phyloP scores from a whole-genome alignment of 1,140 invertebrate genomes.

The Aphaenogaster rudis region DNA sequence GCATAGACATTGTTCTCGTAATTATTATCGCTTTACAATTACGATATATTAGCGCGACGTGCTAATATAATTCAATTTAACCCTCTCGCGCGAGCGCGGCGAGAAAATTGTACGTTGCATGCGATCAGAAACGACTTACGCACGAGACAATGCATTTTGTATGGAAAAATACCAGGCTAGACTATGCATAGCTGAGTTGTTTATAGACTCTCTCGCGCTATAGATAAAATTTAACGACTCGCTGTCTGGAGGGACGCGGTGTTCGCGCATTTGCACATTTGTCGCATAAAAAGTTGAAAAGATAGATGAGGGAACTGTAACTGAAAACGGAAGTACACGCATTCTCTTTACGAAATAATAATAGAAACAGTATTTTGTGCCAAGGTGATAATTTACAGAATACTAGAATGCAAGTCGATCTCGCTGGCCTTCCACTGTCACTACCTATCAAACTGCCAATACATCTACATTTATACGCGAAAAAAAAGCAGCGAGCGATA shows the following conservation, averaged over 20 bases:
- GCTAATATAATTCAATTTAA: conserved; percentile 33
- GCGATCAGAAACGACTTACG: background rate
- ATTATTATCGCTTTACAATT: conserved; percentile 19
- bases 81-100: background rate
- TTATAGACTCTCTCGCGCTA: background rate
- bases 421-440: background rate
- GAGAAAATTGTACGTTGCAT: conserved; percentile 1
- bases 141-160: background rate
- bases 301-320: background rate
- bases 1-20: background rate
- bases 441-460: background rate
- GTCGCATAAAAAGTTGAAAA: background rate
- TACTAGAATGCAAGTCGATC: background rate
- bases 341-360: background rate
- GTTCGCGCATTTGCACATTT: background rate
- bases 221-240: conserved; percentile 13
- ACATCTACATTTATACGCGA: background rate
- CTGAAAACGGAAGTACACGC: background rate
- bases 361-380: conserved; percentile 8
- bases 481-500: background rate
- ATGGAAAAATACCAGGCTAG: conserved; percentile 15
- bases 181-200: background rate
- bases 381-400: background rate
- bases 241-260: background rate
- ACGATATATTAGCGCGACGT: background rate